Base-by-base conservation (phyloP, 2,113 vertebrate genomes). In the Nettapus auritus region DNA sequence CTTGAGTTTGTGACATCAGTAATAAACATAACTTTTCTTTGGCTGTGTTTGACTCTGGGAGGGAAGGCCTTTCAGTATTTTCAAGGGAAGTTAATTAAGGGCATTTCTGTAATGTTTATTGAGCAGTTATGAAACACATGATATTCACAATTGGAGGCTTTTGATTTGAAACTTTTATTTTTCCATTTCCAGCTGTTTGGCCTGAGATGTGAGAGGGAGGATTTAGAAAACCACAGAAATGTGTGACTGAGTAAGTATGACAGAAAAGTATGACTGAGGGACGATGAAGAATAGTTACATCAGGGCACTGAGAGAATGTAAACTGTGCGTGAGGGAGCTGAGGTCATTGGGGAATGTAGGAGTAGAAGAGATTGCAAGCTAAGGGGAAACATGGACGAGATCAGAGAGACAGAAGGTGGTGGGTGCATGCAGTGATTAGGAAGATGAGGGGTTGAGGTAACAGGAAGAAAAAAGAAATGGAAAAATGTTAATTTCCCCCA, bases 401-500 rank as follows among this genome's bases (percentile, higher is more conserved):
- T 89, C 88, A 75, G 46, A 57, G 55, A 86, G 22, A 67, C 7
- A 62, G 78, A 82, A 66, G 59, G n/a, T 42, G 26, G 48, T 79
- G n/a, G 26, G 55, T 80, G 19, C 1, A 0, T 59, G 36, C 25
- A n/a, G 42, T 48, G 62, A 34, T 70, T 90, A 78, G 63, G 60
- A 34, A 84, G 76, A 75, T 12, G 40, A 25, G 52, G 33, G 88
- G 34, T 48, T 53, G 88, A 75, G 42, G 68, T n/a, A 86, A 94
- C 4, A 63, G 44, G 42, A 92, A 88, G 18, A 48, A 88, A 89
- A 81, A 80, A 76, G 1, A 89, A 83, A 70, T n/a, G 6, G 42
- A 94, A 94, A 84, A 82, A 78, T 38, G 36, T 69, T 87, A 34
- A 73, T 84, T 96, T 94, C 48, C 52, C 52, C 23, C 11, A 78